Evolutionary conservation across 2,797 vertebrate species (phyloP).

Genomic region (Diceros bicornis): DNA sequence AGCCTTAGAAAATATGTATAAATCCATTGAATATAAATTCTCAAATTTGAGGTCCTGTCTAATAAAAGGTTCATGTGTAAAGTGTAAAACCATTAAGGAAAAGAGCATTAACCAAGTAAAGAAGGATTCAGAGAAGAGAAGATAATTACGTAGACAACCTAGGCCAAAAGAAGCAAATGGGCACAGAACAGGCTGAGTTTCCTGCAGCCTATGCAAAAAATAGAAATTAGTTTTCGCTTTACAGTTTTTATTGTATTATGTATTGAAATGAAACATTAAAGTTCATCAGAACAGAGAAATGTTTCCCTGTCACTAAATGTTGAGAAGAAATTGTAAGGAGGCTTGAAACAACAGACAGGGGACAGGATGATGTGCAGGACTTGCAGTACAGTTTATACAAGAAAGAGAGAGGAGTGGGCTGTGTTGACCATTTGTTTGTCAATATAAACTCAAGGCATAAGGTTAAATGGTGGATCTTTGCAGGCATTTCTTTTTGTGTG

Average conservation of each 20-base stretch:
- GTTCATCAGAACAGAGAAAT: background rate
- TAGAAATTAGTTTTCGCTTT: background rate
- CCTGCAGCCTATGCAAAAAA: background rate
- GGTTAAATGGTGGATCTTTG: background rate
- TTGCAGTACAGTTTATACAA: background rate
- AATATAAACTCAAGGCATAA: background rate
- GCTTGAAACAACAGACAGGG: background rate
- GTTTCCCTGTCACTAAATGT: background rate
- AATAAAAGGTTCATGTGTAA: background rate
- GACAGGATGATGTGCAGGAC: too few relatives aligned
- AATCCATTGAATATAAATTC: background rate
- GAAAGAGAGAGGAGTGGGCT: background rate
- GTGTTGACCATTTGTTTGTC: background rate
- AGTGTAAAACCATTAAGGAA: background rate
- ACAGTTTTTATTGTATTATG: background rate
- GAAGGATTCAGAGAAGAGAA: background rate
- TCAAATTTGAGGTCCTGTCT: background rate
- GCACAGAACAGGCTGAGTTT: background rate
- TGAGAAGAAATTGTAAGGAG: background rate
- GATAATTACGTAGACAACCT: background rate
- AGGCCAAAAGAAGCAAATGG: background rate
- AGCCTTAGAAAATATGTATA: background rate
- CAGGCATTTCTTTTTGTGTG: background rate
- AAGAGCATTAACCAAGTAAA: background rate
- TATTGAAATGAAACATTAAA: background rate